Evolutionary conservation across 2,113 vertebrate genomes (phyloP).

Genomic region (Melozone crissalis): DNA sequence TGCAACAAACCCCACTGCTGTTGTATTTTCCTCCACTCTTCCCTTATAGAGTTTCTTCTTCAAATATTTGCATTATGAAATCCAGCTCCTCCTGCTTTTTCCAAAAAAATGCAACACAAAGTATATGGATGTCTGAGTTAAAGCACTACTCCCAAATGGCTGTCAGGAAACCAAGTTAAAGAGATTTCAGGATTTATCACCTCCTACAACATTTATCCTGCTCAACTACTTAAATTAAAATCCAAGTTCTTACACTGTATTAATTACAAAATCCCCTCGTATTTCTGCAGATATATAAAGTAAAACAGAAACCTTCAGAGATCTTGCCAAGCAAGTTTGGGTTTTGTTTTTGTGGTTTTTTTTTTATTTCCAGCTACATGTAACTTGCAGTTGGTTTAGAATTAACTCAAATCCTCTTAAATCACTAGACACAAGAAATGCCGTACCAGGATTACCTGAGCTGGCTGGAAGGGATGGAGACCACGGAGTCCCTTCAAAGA

Average conservation of each 20-base stretch:
- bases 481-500: conserved; percentile 96
- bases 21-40: background rate
- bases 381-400: background rate
- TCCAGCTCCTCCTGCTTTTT: background rate
- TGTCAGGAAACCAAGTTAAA: background rate
- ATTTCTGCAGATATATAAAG: background rate
- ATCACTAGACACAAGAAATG: background rate
- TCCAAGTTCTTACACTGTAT: background rate
- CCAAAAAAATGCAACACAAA: background rate
- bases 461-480: conserved; percentile 96
- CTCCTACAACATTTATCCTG: background rate
- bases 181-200: background rate
- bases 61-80: background rate
- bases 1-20: background rate
- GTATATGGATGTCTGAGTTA: background rate
- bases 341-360: accelerated
- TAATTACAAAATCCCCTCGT: background rate
- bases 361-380: background rate
- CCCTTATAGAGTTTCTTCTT: background rate
- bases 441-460: conserved; percentile 81
- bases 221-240: background rate
- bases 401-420: background rate
- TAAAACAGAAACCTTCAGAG: background rate
- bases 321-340: background rate
- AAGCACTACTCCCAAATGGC: background rate